Evolutionary conservation across 2,888 invertebrate species (phyloP).

Genomic region (Corythucha ciliata): DNA sequence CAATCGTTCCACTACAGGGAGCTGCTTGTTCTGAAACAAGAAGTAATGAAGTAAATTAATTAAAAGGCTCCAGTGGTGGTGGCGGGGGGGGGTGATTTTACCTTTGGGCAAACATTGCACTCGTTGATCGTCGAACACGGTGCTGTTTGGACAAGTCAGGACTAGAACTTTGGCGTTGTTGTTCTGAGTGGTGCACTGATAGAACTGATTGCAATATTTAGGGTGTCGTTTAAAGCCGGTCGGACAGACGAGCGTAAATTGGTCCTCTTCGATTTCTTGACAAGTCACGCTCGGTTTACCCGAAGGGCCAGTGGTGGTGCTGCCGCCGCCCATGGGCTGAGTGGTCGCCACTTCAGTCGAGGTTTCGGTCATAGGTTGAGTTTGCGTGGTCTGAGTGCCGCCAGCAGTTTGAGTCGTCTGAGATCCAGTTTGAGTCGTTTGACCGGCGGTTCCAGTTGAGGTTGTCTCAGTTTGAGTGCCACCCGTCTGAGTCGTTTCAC

Average conservation of each 20-base stretch:
- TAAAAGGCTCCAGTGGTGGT: conserved; percentile 8
- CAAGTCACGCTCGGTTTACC: conserved; percentile 41
- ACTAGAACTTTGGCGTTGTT: conserved; percentile 59
- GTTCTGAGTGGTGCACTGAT: conserved; percentile 61
- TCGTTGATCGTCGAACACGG: conserved; percentile 62
- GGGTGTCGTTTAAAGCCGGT: conserved; percentile 76
- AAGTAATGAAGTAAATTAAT: not conserved
- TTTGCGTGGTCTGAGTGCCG: conserved; percentile 4
- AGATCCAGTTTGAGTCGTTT: conserved; percentile 20
- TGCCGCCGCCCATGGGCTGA: conserved; percentile 25
- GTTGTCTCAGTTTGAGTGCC: conserved; percentile 15
- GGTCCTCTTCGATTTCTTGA: conserved; percentile 56
- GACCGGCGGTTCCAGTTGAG: conserved; percentile 5
- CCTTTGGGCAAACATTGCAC: conserved; percentile 61
- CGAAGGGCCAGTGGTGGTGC: too few species aligned
- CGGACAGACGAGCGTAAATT: conserved; percentile 65
- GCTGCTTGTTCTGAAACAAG: conserved; percentile 19
- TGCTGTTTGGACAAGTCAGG: conserved; percentile 66
- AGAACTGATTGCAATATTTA: conserved; percentile 71
- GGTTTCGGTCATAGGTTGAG: conserved; percentile 25
- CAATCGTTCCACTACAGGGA: conserved; percentile 14
- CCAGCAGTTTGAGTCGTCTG: conserved; percentile 24
- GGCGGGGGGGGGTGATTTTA: conserved; percentile 37
- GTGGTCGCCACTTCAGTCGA: conserved; percentile 27
- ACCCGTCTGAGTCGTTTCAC: conserved; percentile 20